Percentiles rank a stretch among this genome's conserved stretches.
Evolutionary conservation across 2,113 vertebrate species (phyloP).

Genomic region (Sceloporus undulatus): DNA sequence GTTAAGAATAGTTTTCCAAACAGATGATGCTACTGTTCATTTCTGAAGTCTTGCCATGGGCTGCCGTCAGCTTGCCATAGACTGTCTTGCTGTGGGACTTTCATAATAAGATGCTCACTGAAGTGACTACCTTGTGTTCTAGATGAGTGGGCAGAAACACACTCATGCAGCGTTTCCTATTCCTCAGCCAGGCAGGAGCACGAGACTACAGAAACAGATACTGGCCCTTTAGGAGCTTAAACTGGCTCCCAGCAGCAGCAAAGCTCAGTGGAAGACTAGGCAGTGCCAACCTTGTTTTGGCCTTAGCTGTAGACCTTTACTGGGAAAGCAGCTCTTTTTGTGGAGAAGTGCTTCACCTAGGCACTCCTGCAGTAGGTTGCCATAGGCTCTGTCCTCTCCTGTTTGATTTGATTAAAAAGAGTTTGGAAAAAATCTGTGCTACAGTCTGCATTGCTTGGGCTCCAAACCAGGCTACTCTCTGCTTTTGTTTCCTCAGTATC

Average conservation of each 20-base stretch:
- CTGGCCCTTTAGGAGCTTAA: neutral
- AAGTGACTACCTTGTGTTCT: neutral
- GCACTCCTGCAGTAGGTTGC: no score
- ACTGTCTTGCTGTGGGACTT: neutral
- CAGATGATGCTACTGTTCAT: neutral
- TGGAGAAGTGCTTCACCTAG: no score
- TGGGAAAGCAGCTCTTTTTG: no score
- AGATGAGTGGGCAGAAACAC: neutral
- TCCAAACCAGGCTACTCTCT: neutral
- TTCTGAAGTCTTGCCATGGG: neutral
- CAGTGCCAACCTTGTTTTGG: no score
- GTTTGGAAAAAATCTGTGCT: neutral
- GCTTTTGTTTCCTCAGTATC: neutral
- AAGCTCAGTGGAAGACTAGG: no score
- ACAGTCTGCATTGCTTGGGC: neutral
- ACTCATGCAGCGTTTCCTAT: neutral
- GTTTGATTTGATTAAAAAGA: no score
- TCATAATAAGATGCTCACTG: neutral
- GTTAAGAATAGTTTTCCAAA: no score
- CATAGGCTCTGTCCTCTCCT: no score
- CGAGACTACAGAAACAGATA: no score
- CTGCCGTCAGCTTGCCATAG: no score
- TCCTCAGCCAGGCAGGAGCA: neutral
- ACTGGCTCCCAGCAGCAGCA: no score
- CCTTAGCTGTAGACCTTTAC: no score